These are phyloP conservation scores for Dolichallabes microphthalmus DNA, from an alignment of 2,113 vertebrate species.

Conservation along the genomic window DNA sequence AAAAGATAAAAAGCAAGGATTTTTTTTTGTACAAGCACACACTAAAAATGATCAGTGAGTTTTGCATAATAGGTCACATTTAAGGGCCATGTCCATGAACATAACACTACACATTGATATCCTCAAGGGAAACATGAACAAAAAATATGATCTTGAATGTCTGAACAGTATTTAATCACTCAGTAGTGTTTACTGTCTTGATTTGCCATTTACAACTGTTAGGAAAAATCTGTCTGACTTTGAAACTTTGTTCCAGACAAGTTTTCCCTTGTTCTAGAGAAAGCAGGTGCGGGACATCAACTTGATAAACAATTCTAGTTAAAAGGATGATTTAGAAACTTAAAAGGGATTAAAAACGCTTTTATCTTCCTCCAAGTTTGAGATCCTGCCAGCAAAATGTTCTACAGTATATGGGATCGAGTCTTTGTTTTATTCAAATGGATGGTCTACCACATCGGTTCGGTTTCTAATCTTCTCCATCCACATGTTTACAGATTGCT, in stretches of 20 bases:
- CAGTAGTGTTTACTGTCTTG: not conserved
- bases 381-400: not conserved
- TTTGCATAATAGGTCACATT: no score
- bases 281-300: slow-evolving; percentile 53
- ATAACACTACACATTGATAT: not conserved
- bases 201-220: not conserved
- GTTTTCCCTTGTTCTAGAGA: slow-evolving; percentile 1
- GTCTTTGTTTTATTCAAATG: slow-evolving; percentile 15
- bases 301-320: slow-evolving; percentile 57
- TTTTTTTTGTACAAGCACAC: no score
- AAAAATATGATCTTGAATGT: not conserved
- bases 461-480: slow-evolving; percentile 51
- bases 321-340: slow-evolving; percentile 33
- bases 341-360: not conserved
- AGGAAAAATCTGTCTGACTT: no score
- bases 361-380: not conserved
- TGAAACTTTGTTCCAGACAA: no score
- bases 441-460: not conserved
- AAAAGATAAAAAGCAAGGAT: no score
- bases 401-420: not conserved
- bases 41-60: no score
- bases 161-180: not conserved
- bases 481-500: not conserved
- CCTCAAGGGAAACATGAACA: not conserved
- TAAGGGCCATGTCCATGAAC: not conserved